Percentiles rank a stretch among this genome's conserved stretches.
Conservation (phyloP, 2,888 invertebrate species). For the Hirtodrosophila duncani region DNA sequence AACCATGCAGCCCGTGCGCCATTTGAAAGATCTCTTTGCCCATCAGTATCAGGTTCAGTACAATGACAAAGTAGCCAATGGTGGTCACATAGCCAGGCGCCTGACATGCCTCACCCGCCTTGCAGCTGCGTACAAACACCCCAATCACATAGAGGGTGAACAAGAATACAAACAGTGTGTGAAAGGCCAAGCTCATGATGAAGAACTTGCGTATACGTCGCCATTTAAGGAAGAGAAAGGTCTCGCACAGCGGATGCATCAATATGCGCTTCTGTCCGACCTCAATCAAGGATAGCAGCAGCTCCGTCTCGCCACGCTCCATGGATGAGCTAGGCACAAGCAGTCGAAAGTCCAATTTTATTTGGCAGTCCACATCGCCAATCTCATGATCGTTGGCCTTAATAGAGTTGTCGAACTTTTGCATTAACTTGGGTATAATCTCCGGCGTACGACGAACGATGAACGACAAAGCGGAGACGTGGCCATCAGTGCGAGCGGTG, state of each 20-base stretch:
- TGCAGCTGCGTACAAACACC: constrained; percentile 77
- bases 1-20: constrained; percentile 85
- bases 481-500: constrained; percentile 88
- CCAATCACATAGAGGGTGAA: constrained; percentile 87
- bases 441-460: constrained; percentile 91
- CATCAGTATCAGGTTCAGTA: constrained; percentile 83
- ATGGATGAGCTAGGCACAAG: constrained; percentile 80
- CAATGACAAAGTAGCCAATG: constrained; percentile 82
- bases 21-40: constrained; percentile 85
- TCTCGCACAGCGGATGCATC: constrained; percentile 91
- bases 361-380: constrained; percentile 91
- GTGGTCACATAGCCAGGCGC: constrained; percentile 71
- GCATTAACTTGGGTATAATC: constrained; percentile 85
- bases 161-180: constrained; percentile 86
- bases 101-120: constrained; percentile 56
- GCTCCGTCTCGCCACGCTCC: constrained; percentile 84
- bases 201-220: constrained; percentile 89
- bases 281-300: constrained; percentile 86
- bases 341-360: constrained; percentile 83
- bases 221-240: constrained; percentile 91
- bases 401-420: constrained; percentile 86
- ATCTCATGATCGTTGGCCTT: constrained; percentile 90
- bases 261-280: constrained; percentile 88
- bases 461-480: constrained; percentile 88
- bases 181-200: constrained; percentile 87